These are phyloP conservation scores for Octomys mimax DNA, from an alignment of 2,797 vertebrate genomes.

Conservation along the genomic window DNA sequence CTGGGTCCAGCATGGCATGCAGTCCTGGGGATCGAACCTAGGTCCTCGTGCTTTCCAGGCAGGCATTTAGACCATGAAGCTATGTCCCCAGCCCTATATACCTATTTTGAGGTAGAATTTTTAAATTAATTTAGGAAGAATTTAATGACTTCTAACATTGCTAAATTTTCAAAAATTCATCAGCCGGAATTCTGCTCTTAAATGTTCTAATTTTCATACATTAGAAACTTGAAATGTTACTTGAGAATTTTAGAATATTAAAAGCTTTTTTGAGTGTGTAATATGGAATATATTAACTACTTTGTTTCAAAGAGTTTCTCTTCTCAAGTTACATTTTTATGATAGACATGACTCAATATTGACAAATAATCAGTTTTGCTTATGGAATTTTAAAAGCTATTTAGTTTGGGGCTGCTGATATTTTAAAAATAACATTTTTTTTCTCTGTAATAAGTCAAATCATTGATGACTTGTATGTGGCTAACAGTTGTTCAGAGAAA, in stretches of 20 bases:
- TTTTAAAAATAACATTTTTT: not conserved
- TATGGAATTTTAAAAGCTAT: slow-evolving; percentile 28
- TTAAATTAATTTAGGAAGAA: slow-evolving; percentile 83
- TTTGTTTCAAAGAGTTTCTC: slow-evolving; percentile 79
- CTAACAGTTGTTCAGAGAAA: not conserved
- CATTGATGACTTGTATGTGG: not conserved
- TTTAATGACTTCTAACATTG: slow-evolving; percentile 86
- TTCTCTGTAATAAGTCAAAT: not conserved
- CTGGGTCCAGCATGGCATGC: too few species aligned
- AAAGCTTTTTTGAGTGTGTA: slow-evolving; percentile 87
- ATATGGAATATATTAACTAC: slow-evolving; percentile 79
- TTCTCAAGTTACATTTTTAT: slow-evolving; percentile 81
- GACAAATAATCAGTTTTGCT: slow-evolving; percentile 70
- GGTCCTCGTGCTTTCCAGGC: too few species aligned
- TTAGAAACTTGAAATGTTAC: slow-evolving; percentile 88
- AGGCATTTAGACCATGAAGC: too few species aligned
- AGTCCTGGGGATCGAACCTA: too few species aligned
- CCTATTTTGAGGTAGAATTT: slow-evolving; percentile 84
- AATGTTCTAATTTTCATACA: slow-evolving; percentile 85
- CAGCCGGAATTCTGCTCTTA: slow-evolving; percentile 84
- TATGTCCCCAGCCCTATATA: too few species aligned
- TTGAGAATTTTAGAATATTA: slow-evolving; percentile 87
- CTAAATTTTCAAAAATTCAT: slow-evolving; percentile 87
- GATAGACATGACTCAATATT: slow-evolving; percentile 69
- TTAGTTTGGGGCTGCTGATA: not conserved